These are phyloP conservation scores for Poeciliopsis paucimaculata DNA, from an alignment of 2,797 vertebrate species.

Conservation along the genomic window DNA sequence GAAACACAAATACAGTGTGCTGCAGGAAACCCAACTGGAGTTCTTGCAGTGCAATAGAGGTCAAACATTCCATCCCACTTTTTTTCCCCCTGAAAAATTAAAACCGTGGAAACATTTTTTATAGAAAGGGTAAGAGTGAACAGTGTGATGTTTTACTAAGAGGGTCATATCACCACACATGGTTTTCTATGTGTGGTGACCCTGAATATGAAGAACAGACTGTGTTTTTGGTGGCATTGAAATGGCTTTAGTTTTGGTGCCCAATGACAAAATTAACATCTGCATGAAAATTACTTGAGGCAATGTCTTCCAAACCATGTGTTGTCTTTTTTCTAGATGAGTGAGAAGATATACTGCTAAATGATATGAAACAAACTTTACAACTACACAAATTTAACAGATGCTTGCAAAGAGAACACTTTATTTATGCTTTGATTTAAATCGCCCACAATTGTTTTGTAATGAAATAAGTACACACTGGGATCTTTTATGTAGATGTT, in stretches of 20 bases:
- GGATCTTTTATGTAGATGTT: background rate
- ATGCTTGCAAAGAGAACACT: background rate
- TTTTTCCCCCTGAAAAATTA: background rate
- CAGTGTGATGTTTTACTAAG: background rate
- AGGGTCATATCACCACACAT: conserved; percentile 2
- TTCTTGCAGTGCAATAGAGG: background rate
- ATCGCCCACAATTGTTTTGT: background rate
- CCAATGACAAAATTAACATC: background rate
- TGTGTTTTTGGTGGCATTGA: background rate
- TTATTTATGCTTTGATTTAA: background rate
- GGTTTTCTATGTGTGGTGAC: background rate
- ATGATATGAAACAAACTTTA: background rate
- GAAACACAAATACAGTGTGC: conserved; percentile 5
- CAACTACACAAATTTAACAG: background rate
- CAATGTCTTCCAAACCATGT: background rate
- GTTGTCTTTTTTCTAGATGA: background rate
- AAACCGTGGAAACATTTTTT: background rate
- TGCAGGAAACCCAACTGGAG: conserved; percentile 24
- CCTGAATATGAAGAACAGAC: background rate
- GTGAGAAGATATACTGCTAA: background rate
- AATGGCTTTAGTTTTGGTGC: background rate
- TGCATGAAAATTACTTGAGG: background rate
- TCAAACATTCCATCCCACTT: background rate
- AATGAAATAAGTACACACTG: background rate
- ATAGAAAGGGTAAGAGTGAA: background rate